Conservation (phyloP, 2,113 vertebrate genomes). For the Gobius niger region DNA sequence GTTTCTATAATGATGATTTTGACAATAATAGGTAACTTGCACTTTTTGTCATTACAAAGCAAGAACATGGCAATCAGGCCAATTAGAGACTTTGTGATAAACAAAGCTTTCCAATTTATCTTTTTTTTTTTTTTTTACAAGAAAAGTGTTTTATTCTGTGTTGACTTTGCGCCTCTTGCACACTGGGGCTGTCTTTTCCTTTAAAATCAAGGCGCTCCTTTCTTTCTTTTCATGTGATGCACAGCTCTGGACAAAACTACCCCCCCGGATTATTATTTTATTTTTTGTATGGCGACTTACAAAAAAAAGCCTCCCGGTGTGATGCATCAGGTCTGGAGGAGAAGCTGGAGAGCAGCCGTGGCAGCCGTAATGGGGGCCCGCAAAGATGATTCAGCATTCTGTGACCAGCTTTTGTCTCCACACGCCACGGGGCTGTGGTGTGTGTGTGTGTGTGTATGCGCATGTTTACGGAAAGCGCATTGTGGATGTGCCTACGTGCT, state of each 20-base stretch:
- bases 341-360: conserved; percentile 41
- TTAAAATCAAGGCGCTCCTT: conserved; percentile 30
- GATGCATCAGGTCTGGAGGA: conserved; percentile 52
- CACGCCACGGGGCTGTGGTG: conserved; percentile 20
- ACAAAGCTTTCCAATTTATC: neutral
- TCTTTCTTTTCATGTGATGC: conserved; percentile 64
- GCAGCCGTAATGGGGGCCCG: conserved; percentile 38
- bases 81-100: neutral
- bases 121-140: conserved; percentile 4
- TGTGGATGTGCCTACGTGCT: conserved; percentile 30
- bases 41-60: too few relatives aligned
- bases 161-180: conserved; percentile 38
- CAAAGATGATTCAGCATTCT: conserved; percentile 69
- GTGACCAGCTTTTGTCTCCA: conserved; percentile 45
- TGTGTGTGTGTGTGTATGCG: conserved; percentile 13
- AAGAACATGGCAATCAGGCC: too few relatives aligned
- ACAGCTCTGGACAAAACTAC: conserved; percentile 58
- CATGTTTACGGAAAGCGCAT: conserved; percentile 4
- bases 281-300: neutral
- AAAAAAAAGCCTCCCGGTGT: conserved; percentile 31
- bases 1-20: too few relatives aligned
- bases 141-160: conserved; percentile 14
- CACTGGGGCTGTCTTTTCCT: conserved; percentile 16
- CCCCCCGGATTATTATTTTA: conserved; percentile 55
- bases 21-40: too few relatives aligned